phyloP scores from a whole-genome alignment of 2,113 vertebrate species.

The Bambusicola thoracicus region DNA sequence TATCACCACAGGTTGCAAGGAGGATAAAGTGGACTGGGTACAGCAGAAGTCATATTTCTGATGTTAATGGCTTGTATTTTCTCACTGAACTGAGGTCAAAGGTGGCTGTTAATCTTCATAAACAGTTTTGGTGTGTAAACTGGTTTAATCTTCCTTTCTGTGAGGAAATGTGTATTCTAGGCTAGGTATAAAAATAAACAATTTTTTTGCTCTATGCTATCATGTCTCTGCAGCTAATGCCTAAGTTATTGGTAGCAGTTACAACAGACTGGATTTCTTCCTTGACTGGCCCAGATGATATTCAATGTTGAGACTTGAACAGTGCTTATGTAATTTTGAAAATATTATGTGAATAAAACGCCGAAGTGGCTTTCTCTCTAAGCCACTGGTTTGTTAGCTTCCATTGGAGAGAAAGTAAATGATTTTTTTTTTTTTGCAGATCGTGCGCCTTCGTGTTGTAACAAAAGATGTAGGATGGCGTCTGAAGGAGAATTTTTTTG shows the following conservation, averaged over 20 bases:
- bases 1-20: neutral
- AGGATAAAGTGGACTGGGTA: neutral
- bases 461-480: slow-evolving; percentile 36
- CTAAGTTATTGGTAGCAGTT: slow-evolving; percentile 11
- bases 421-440: slow-evolving; percentile 70
- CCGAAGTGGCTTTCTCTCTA: slow-evolving; percentile 45
- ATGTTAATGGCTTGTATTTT: neutral
- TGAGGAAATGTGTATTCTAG: neutral
- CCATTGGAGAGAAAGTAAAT: slow-evolving; percentile 50
- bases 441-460: slow-evolving; percentile 44
- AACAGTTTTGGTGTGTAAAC: neutral
- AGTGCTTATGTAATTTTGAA: slow-evolving; percentile 66
- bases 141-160: neutral
- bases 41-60: neutral
- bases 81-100: neutral
- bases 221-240: slow-evolving; percentile 7
- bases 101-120: neutral
- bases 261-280: neutral
- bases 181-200: neutral
- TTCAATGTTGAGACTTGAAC: slow-evolving; percentile 32
- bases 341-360: slow-evolving; percentile 63
- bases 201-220: slow-evolving; percentile 14
- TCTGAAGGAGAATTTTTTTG: neutral
- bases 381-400: slow-evolving; percentile 53
- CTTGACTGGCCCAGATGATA: slow-evolving; percentile 53